These are phyloP conservation scores for Drosophila nannoptera DNA, from an alignment of 1,140 invertebrate species.

Conservation along the genomic window DNA sequence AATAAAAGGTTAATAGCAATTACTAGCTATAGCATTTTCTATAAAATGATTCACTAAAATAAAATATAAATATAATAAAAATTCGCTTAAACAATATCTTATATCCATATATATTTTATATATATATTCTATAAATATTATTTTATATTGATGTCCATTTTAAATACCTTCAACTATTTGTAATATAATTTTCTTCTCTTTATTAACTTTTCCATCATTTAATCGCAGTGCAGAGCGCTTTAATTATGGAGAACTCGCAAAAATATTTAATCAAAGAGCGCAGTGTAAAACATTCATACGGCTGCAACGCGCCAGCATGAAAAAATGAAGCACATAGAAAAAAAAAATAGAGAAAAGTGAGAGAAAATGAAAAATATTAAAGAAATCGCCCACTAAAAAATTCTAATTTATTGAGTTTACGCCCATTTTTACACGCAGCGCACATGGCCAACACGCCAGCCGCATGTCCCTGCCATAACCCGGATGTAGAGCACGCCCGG, in stretches of 20 bases:
- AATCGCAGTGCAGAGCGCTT: constrained; percentile 5
- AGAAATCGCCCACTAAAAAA: constrained; percentile 44
- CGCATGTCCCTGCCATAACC: constrained; percentile 46
- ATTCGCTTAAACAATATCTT: too few relatives aligned
- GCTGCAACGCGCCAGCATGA: not conserved
- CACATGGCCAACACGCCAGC: constrained; percentile 42
- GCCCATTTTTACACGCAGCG: constrained; percentile 63
- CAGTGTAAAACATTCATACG: constrained; percentile 25
- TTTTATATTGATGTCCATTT: too few relatives aligned
- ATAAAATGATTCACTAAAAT: too few relatives aligned
- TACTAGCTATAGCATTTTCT: too few relatives aligned
- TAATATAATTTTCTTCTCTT: not conserved
- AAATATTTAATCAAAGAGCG: constrained; percentile 49
- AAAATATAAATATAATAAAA: too few relatives aligned
- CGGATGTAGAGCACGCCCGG: constrained; percentile 35
- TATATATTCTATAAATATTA: too few relatives aligned
- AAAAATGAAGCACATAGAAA: constrained; percentile 11
- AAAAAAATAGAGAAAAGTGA: not conserved
- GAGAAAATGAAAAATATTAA: not conserved
- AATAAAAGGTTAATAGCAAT: too few relatives aligned
- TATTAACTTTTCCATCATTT: not conserved
- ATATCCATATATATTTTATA: too few relatives aligned
- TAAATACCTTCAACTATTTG: too few relatives aligned
- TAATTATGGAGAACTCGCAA: constrained; percentile 31
- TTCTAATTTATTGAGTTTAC: constrained; percentile 71